Conservation (phyloP, 1,140 invertebrate genomes). For the Calliphora vicina region DNA sequence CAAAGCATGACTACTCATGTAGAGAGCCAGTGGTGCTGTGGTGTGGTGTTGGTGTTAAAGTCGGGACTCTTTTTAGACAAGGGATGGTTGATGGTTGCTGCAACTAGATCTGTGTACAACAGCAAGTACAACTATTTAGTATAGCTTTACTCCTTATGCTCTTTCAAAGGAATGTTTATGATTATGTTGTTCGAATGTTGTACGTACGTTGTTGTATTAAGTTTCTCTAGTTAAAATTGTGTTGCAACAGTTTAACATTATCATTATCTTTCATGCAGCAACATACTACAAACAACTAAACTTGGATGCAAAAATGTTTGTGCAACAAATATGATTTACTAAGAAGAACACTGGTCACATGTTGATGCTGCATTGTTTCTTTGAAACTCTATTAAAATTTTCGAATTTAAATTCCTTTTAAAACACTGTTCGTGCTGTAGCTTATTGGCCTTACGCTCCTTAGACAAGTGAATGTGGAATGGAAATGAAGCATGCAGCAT, state of each 20-base stretch:
- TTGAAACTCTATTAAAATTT: neutral
- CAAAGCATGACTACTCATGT: conserved; percentile 35
- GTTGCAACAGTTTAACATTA: conserved; percentile 27
- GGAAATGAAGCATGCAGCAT: conserved; percentile 27
- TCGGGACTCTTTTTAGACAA: conserved; percentile 19
- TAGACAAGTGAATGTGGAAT: conserved; percentile 26
- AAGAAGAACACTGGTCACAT: neutral
- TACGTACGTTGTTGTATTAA: neutral
- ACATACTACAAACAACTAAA: neutral
- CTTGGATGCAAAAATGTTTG: too few relatives aligned
- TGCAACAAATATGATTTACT: neutral
- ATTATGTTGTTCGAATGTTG: conserved; percentile 22
- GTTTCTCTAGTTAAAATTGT: conserved; percentile 7
- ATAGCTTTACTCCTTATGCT: neutral
- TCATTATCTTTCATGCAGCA: conserved; percentile 18
- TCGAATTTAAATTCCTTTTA: neutral
- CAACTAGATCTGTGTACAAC: neutral
- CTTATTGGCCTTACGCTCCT: neutral
- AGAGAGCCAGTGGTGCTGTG: neutral
- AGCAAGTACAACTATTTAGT: neutral
- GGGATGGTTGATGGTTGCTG: neutral
- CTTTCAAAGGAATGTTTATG: conserved; percentile 17
- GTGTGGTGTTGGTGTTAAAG: conserved; percentile 19
- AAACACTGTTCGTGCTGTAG: neutral
- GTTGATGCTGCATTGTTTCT: neutral